Conservation (phyloP, 2,888 invertebrate species). For the Rhorus exstirpatorius region DNA sequence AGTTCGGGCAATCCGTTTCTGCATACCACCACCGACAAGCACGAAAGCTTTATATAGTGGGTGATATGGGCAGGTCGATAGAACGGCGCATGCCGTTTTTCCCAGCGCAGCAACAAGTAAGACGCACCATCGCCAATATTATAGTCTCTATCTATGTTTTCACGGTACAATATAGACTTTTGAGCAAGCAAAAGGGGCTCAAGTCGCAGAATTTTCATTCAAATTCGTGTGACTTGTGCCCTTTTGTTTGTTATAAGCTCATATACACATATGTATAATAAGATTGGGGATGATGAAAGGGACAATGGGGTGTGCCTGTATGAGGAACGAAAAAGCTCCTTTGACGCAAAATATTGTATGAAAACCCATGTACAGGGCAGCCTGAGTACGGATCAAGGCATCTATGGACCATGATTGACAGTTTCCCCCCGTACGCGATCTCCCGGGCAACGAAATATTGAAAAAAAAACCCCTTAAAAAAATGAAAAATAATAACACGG, state of each 20-base stretch:
- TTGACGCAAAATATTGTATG: constrained; percentile 42
- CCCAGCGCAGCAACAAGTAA: constrained; percentile 84
- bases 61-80: constrained; percentile 79
- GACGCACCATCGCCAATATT: constrained; percentile 56
- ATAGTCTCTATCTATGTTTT: not conserved
- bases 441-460: not conserved
- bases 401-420: not conserved
- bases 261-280: not conserved
- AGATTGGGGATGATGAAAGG: constrained; percentile 20
- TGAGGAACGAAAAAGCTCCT: constrained; percentile 40
- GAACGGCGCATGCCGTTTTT: constrained; percentile 82
- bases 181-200: not conserved
- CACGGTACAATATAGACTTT: not conserved
- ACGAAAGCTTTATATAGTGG: constrained; percentile 79
- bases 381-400: constrained; percentile 24
- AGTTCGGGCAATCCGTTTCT: constrained; percentile 69
- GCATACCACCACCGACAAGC: constrained; percentile 75
- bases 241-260: not conserved
- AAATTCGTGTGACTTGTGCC: not conserved
- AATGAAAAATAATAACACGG: too few species aligned
- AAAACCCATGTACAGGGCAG: constrained; percentile 16
- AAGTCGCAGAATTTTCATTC: not conserved
- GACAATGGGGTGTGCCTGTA: constrained; percentile 49
- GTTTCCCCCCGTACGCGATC: not conserved
- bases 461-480: constrained; percentile 15